phyloP scores from a whole-genome alignment of 1,140 invertebrate species.

The Megalonaias nervosa region DNA sequence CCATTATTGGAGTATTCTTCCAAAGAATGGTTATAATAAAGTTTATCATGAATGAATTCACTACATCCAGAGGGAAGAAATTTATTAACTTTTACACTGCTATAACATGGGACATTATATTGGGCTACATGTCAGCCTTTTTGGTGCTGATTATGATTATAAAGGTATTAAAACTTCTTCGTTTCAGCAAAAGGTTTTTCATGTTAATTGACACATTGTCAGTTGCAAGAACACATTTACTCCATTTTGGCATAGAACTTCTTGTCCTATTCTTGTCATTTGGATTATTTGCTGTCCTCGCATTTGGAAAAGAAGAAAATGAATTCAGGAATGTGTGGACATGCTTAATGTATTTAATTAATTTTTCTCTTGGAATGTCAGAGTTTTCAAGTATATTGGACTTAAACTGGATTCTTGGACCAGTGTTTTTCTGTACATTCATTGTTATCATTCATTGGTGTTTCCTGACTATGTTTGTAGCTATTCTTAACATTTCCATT shows the following conservation, averaged over 20 bases:
- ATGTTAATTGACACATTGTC: constrained; percentile 8
- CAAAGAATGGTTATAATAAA: constrained; percentile 17
- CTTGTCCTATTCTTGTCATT: constrained; percentile 16
- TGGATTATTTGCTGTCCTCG: constrained; percentile 10
- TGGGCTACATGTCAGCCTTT: constrained; percentile 20
- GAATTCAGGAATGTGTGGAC: constrained; percentile 13
- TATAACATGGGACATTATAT: constrained; percentile 20
- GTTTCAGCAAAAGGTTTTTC: constrained; percentile 20
- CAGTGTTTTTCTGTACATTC: constrained; percentile 20
- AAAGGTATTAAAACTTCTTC: constrained; percentile 28
- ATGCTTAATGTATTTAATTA: constrained; percentile 17
- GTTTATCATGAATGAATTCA: constrained; percentile 17
- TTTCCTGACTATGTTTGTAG: constrained; percentile 16
- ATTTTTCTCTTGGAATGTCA: constrained; percentile 22
- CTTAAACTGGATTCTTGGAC: constrained; percentile 4
- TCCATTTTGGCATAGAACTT: constrained; percentile 14
- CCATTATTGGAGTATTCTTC: constrained; percentile 22
- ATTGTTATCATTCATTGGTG: constrained; percentile 11
- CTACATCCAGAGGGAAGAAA: background rate
- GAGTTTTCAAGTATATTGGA: constrained; percentile 20
- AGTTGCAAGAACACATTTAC: background rate
- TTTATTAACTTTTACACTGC: constrained; percentile 34
- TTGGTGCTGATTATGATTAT: constrained; percentile 20
- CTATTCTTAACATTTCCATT: constrained; percentile 20
- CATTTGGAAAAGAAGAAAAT: constrained; percentile 12